phyloP scores from a whole-genome alignment of 2,113 vertebrate species.

The Ammospiza caudacuta region DNA sequence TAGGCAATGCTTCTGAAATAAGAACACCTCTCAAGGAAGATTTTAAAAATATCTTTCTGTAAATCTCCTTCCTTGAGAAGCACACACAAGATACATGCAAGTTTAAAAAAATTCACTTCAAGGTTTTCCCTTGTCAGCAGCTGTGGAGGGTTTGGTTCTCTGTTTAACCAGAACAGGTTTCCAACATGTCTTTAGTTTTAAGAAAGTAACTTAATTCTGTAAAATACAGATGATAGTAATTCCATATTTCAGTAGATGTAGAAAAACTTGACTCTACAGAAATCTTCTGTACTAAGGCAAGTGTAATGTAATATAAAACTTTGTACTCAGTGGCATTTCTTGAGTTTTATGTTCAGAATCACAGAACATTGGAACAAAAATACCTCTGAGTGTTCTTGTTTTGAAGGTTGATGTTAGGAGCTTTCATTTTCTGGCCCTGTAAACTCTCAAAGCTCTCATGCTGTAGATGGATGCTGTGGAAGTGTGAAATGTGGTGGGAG shows the following conservation, averaged over 20 bases:
- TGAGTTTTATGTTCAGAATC: not conserved
- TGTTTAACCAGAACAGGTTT: not conserved
- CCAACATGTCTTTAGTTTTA: not conserved
- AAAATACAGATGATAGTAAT: not conserved
- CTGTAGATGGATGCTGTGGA: not conserved
- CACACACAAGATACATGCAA: not conserved
- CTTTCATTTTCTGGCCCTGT: not conserved
- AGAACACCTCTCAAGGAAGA: not conserved
- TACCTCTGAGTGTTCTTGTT: not conserved
- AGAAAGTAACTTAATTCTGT: not conserved
- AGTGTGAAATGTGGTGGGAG: not conserved
- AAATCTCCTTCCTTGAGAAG: not conserved
- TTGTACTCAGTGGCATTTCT: not conserved
- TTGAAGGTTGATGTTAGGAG: not conserved
- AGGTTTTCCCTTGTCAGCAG: not conserved
- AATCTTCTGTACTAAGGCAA: not conserved
- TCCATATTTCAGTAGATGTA: not conserved
- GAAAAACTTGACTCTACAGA: not conserved
- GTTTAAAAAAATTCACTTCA: not conserved
- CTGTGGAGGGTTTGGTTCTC: not conserved
- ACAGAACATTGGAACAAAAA: not conserved
- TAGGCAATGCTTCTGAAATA: not conserved
- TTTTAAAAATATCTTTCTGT: slow-evolving; percentile 4
- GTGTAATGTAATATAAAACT: not conserved
- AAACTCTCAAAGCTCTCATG: not conserved